phyloP scores from a whole-genome alignment of 1,140 invertebrate species.

The Drosophila kepulauana region DNA sequence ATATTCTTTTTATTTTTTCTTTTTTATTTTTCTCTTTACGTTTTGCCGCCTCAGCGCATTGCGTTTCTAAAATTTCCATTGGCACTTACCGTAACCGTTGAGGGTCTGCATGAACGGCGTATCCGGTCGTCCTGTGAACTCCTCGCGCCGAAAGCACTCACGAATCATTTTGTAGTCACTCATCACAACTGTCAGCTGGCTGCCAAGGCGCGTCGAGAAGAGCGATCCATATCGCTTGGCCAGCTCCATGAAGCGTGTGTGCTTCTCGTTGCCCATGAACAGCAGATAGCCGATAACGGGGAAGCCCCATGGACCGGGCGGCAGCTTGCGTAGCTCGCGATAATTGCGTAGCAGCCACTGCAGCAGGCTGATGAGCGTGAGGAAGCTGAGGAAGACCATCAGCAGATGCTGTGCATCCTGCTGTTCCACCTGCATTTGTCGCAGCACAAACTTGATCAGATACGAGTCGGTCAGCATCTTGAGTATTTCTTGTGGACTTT shows the following conservation, averaged over 20 bases:
- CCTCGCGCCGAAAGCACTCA: conserved; percentile 93
- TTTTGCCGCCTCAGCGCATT: too few relatives aligned
- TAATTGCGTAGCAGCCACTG: conserved; percentile 86
- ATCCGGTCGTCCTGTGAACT: conserved; percentile 94
- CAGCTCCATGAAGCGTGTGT: conserved; percentile 91
- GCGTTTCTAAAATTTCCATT: neutral
- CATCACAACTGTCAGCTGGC: conserved; percentile 92
- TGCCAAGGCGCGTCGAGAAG: conserved; percentile 92
- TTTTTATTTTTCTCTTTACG: too few relatives aligned
- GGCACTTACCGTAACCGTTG: conserved; percentile 93
- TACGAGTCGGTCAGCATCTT: conserved; percentile 74
- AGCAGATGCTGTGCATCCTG: conserved; percentile 80
- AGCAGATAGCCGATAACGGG: conserved; percentile 93
- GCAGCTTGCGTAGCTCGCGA: conserved; percentile 87
- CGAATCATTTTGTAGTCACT: conserved; percentile 94
- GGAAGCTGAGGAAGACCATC: conserved; percentile 87
- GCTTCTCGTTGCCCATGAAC: conserved; percentile 91
- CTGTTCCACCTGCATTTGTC: conserved; percentile 67
- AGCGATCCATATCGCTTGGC: conserved; percentile 91
- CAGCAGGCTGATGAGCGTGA: conserved; percentile 85
- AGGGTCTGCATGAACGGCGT: conserved; percentile 94
- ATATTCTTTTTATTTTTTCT: too few relatives aligned
- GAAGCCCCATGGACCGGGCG: conserved; percentile 94
- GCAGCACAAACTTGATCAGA: conserved; percentile 76
- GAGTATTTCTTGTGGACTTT: too few relatives aligned